phyloP scores from a whole-genome alignment of 2,797 vertebrate species.

The Macropus fuliginosus region DNA sequence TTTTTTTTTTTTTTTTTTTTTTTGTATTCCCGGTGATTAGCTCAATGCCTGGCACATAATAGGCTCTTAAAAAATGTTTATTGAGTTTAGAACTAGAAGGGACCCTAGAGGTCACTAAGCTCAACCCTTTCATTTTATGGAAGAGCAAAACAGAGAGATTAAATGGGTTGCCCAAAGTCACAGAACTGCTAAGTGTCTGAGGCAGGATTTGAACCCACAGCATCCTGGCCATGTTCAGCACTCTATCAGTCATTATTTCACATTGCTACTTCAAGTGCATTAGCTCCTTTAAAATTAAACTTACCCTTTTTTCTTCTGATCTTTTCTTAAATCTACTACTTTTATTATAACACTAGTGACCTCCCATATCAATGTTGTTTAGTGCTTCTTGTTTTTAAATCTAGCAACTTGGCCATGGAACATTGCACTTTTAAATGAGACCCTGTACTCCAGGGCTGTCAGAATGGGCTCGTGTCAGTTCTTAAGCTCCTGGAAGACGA shows the following conservation, averaged over 20 bases:
- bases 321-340: not conserved
- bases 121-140: not conserved
- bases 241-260: not conserved
- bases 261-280: not conserved
- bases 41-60: not conserved
- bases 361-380: not conserved
- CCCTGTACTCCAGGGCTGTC: not conserved
- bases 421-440: not conserved
- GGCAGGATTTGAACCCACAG: not conserved
- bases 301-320: not conserved
- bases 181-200: not conserved
- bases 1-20: not conserved
- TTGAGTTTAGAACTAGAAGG: not conserved
- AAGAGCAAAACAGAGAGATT: not conserved
- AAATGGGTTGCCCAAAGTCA: not conserved
- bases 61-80: conserved; percentile 1
- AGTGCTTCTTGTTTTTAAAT: not conserved
- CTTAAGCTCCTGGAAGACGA: conserved; percentile 79
- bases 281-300: not conserved
- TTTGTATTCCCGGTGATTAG: not conserved
- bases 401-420: not conserved
- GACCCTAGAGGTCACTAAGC: not conserved
- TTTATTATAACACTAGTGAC: not conserved
- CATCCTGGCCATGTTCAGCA: not conserved
- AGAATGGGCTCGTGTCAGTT: conserved; percentile 74